phyloP scores from a whole-genome alignment of 2,888 invertebrate genomes.

The Orthosia gothica region DNA sequence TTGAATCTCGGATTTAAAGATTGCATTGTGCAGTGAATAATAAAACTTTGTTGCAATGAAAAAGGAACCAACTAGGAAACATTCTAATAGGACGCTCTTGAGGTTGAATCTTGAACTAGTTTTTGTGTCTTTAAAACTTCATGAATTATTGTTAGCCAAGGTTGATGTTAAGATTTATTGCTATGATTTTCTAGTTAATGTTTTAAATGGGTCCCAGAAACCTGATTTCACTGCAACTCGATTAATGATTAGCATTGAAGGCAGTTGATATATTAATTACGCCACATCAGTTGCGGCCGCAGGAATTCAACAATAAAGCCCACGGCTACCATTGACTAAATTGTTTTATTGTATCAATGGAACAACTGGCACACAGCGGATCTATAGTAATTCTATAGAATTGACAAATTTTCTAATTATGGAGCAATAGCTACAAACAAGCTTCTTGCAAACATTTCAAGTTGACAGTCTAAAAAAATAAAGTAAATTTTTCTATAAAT shows the following conservation, averaged over 20 bases:
- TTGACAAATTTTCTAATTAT: constrained; percentile 11
- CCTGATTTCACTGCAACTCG: constrained; percentile 24
- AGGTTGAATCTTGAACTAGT: constrained; percentile 27
- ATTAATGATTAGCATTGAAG: constrained; percentile 40
- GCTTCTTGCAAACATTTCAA: background rate
- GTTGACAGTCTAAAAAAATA: background rate
- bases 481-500: background rate
- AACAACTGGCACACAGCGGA: background rate
- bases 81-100: constrained; percentile 33
- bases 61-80: constrained; percentile 44
- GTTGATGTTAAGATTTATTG: constrained; percentile 23
- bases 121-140: constrained; percentile 14
- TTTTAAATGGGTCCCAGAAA: constrained; percentile 34
- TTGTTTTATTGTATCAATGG: constrained; percentile 23
- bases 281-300: constrained; percentile 23
- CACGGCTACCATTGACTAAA: constrained; percentile 18
- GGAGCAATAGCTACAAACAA: background rate
- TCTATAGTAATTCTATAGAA: background rate
- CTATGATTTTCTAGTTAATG: constrained; percentile 24
- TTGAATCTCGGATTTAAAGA: constrained; percentile 61
- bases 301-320: constrained; percentile 41
- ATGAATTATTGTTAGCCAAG: constrained; percentile 26
- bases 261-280: constrained; percentile 47
- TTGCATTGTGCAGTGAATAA: constrained; percentile 63
- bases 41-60: constrained; percentile 59